Conservation (phyloP, 2,113 vertebrate species). For the Verasper variegatus region DNA sequence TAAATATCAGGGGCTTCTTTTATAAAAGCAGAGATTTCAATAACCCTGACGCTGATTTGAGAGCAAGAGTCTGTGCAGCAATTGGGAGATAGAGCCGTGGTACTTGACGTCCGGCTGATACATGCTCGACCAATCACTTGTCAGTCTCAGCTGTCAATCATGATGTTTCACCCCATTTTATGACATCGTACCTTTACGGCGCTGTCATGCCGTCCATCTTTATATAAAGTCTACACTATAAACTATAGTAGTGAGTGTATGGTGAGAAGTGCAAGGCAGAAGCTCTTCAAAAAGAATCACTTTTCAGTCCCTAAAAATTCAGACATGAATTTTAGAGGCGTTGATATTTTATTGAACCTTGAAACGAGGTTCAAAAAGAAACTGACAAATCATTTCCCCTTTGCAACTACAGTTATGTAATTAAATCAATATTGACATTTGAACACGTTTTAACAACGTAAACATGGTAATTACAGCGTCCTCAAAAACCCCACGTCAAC, state of each 20-base stretch:
- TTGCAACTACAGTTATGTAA: slow-evolving; percentile 27
- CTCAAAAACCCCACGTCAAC: slow-evolving; percentile 29
- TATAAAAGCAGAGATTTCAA: too few species aligned
- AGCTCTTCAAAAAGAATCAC: background rate
- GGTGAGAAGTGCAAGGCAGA: background rate
- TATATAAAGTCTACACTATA: too few species aligned
- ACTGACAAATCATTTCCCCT: background rate
- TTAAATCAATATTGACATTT: slow-evolving; percentile 48
- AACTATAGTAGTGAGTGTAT: background rate
- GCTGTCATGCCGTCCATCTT: too few species aligned
- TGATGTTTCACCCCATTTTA: too few species aligned
- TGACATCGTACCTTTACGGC: too few species aligned
- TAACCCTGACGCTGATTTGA: too few species aligned
- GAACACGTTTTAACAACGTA: slow-evolving; percentile 31
- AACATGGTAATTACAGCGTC: slow-evolving; percentile 16
- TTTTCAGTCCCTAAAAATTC: background rate
- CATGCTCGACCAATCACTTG: too few species aligned
- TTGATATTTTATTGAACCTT: background rate
- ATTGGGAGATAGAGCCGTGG: too few species aligned
- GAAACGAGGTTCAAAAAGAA: background rate
- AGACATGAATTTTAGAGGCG: background rate
- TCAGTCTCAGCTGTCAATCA: too few species aligned
- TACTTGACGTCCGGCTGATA: too few species aligned
- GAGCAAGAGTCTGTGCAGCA: too few species aligned
- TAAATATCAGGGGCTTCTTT: background rate